Percentiles rank a stretch among this genome's conserved stretches.
Evolutionary conservation across 2,888 invertebrate genomes (phyloP).

Genomic region (Neoascia interrupta): DNA sequence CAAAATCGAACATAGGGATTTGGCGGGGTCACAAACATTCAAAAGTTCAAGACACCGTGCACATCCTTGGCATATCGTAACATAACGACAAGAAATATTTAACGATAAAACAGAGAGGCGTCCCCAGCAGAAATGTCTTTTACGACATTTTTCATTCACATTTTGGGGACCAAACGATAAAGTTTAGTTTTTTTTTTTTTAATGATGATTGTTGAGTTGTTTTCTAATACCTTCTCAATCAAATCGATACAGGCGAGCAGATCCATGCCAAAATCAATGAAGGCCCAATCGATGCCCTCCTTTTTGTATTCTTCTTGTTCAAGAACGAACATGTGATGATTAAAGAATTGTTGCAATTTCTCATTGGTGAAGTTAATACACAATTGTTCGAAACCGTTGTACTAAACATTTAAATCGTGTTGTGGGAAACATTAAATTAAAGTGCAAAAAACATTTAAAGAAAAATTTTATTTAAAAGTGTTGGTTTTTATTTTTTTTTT

Average conservation of each 20-base stretch:
- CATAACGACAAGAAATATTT: no score
- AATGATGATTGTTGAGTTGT: no score
- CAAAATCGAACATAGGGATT: no score
- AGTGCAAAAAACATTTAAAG: not conserved
- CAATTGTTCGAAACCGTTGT: conserved; percentile 99
- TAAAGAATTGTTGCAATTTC: conserved; percentile 99
- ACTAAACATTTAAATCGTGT: conserved; percentile 83
- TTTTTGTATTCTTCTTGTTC: conserved; percentile 99
- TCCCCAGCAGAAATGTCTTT: no score
- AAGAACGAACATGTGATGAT: conserved; percentile 99
- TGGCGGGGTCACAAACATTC: no score
- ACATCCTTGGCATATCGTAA: no score
- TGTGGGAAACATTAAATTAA: no score
- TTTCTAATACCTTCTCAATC: conserved; percentile 97
- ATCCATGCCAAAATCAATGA: conserved; percentile 99
- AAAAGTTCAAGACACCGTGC: no score
- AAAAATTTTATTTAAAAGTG: not conserved
- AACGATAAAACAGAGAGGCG: no score
- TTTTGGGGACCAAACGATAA: no score
- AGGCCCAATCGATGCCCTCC: conserved; percentile 98
- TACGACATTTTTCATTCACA: no score
- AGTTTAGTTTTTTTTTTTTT: no score
- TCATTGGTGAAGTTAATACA: conserved; percentile 99
- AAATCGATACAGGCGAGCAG: conserved; percentile 98
- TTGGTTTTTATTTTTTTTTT: conserved; percentile 1